A percentile compares a stretch with the other conserved stretches of the same genome.
phyloP scores from a whole-genome alignment of 35 echinoderm and acorn worm species.

The Ptychodera flava region DNA sequence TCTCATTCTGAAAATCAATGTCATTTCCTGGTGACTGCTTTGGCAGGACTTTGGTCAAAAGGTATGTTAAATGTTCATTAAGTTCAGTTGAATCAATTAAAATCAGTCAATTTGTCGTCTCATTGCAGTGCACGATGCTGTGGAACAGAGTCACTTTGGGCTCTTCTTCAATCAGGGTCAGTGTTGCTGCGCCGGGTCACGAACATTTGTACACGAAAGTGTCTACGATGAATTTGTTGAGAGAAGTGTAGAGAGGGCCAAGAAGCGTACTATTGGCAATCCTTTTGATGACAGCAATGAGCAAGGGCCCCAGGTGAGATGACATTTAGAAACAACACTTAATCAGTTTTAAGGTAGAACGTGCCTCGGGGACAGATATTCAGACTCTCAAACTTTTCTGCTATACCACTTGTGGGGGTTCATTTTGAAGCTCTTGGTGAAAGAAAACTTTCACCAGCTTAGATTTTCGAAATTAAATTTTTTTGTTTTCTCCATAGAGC shows the following conservation, averaged over 20 bases:
- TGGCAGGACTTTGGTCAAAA: neutral
- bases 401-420: too few species aligned
- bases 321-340: too few species aligned
- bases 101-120: too few species aligned
- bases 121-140: constrained; percentile 79
- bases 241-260: constrained; percentile 44
- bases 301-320: constrained; percentile 85
- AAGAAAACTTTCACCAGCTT: too few species aligned
- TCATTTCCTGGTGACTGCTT: neutral
- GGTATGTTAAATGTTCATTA: neutral
- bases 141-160: constrained; percentile 88
- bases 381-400: too few species aligned
- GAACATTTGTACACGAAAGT: constrained; percentile 77
- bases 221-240: constrained; percentile 92
- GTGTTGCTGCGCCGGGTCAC: constrained; percentile 74
- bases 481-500: too few species aligned
- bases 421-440: too few species aligned
- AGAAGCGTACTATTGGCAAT: constrained; percentile 69
- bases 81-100: too few species aligned
- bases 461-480: too few species aligned
- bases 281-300: constrained; percentile 72
- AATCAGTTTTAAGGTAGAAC: too few species aligned
- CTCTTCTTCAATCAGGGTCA: constrained; percentile 97
- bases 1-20: too few species aligned
- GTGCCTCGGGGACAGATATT: too few species aligned